phyloP scores from a whole-genome alignment of 2,888 invertebrate genomes.

The Pseudanteris insignis region DNA sequence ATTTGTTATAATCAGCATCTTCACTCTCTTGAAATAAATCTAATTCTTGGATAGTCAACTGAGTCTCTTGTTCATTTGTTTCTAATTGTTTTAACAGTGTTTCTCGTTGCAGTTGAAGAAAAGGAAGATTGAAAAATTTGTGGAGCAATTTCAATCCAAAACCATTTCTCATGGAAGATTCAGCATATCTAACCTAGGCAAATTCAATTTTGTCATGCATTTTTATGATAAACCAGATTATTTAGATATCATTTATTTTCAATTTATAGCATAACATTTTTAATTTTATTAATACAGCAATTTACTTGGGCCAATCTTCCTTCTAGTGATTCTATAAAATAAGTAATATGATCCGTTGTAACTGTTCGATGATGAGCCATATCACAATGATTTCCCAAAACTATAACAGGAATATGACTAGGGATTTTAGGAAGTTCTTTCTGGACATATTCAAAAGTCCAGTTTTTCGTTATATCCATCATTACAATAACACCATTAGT shows the following conservation, averaged over 20 bases:
- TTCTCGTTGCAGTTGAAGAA: slow-evolving; percentile 87
- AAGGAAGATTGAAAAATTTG: slow-evolving; percentile 95
- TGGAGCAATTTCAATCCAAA: slow-evolving; percentile 92
- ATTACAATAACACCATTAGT: slow-evolving; percentile 93
- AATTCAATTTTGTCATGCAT: too few relatives aligned
- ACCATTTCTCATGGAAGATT: slow-evolving; percentile 94
- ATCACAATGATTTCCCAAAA: slow-evolving; percentile 94
- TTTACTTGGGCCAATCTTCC: slow-evolving; percentile 67
- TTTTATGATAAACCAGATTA: too few relatives aligned
- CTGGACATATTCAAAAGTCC: slow-evolving; percentile 96
- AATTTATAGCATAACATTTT: too few relatives aligned
- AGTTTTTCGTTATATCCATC: slow-evolving; percentile 94
- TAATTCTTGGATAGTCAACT: slow-evolving; percentile 78
- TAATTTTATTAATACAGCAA: too few relatives aligned
- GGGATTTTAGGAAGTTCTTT: slow-evolving; percentile 85
- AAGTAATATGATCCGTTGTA: slow-evolving; percentile 75
- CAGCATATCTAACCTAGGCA: slow-evolving; percentile 85
- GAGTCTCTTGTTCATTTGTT: slow-evolving; percentile 83
- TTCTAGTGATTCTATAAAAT: slow-evolving; percentile 74
- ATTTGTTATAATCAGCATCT: slow-evolving; percentile 79
- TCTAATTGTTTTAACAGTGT: slow-evolving; percentile 85
- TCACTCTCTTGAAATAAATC: slow-evolving; percentile 81
- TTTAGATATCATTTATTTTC: too few relatives aligned
- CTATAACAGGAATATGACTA: slow-evolving; percentile 82
- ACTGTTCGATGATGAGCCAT: slow-evolving; percentile 96